Conservation (phyloP, 2,888 invertebrate species). For the Cremastinae sp. region DNA sequence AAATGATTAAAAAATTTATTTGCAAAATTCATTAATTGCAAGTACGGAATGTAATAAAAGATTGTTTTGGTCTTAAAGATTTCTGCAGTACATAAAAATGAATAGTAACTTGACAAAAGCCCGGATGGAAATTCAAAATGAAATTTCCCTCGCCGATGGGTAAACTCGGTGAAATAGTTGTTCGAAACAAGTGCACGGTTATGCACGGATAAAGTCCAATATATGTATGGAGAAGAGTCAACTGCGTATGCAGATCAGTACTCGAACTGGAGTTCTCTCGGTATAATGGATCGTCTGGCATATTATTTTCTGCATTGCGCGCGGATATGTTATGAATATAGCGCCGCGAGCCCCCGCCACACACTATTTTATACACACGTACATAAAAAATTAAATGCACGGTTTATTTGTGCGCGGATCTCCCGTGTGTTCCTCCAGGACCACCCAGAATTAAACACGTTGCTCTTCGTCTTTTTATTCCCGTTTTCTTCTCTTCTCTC, state of each 20-base stretch:
- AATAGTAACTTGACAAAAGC: no score
- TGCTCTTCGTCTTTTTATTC: slow-evolving; percentile 47
- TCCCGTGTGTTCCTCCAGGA: slow-evolving; percentile 66
- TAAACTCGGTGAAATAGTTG: background rate
- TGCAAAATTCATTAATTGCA: no score
- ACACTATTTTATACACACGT: slow-evolving; percentile 25
- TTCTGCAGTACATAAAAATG: no score
- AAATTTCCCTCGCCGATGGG: background rate
- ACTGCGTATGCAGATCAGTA: slow-evolving; percentile 46
- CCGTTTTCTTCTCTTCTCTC: slow-evolving; percentile 16
- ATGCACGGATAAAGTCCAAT: slow-evolving; percentile 13
- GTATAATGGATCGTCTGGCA: slow-evolving; percentile 69
- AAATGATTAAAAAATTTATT: no score
- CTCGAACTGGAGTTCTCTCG: slow-evolving; percentile 43
- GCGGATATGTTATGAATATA: slow-evolving; percentile 72
- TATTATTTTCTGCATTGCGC: slow-evolving; percentile 71
- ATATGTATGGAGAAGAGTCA: slow-evolving; percentile 24
- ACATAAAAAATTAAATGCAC: slow-evolving; percentile 8
- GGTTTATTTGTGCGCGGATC: slow-evolving; percentile 36
- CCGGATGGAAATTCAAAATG: no score
- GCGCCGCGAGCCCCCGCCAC: slow-evolving; percentile 64
- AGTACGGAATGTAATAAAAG: no score
- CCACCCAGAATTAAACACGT: slow-evolving; percentile 74
- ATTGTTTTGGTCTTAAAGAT: no score
- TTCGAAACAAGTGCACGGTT: background rate